These are phyloP conservation scores for Tachuris rubrigastra DNA, from an alignment of 2,113 vertebrate species.

Conservation along the genomic window DNA sequence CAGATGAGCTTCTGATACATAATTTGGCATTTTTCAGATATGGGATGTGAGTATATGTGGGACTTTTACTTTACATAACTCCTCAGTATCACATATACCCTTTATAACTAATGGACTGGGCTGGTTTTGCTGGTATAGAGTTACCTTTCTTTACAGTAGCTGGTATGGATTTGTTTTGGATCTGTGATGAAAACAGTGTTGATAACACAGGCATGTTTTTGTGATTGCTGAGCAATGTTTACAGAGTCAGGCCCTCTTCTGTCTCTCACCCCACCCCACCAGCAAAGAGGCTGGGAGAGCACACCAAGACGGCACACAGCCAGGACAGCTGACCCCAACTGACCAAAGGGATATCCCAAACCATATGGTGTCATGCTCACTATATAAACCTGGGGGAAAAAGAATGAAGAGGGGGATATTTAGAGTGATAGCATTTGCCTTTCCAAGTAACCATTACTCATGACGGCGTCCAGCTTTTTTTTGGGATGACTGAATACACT, in stretches of 20 bases:
- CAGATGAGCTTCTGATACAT: not conserved
- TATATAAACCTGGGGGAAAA: not conserved
- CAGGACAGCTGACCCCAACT: not conserved
- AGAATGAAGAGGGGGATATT: not conserved
- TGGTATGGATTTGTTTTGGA: not conserved
- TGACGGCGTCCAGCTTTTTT: not conserved
- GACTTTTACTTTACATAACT: not conserved
- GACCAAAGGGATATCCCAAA: not conserved
- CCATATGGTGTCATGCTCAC: not conserved
- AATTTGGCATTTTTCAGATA: not conserved
- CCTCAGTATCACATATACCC: not conserved
- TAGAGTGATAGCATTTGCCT: not conserved
- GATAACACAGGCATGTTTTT: not conserved
- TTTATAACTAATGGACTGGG: not conserved
- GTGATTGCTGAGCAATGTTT: not conserved
- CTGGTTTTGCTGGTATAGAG: not conserved
- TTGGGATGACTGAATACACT: not conserved
- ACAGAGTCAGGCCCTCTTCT: not conserved
- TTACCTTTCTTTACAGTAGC: not conserved
- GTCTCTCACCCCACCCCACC: not conserved
- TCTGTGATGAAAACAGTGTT: not conserved
- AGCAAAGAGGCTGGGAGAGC: not conserved
- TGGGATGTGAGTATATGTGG: accelerated
- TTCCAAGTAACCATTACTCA: not conserved
- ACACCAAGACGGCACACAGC: too few relatives aligned